Percentiles rank a stretch among this genome's conserved stretches.
Evolutionary conservation across 2,888 invertebrate species (phyloP).

Genomic region (Dioctria linearis): DNA sequence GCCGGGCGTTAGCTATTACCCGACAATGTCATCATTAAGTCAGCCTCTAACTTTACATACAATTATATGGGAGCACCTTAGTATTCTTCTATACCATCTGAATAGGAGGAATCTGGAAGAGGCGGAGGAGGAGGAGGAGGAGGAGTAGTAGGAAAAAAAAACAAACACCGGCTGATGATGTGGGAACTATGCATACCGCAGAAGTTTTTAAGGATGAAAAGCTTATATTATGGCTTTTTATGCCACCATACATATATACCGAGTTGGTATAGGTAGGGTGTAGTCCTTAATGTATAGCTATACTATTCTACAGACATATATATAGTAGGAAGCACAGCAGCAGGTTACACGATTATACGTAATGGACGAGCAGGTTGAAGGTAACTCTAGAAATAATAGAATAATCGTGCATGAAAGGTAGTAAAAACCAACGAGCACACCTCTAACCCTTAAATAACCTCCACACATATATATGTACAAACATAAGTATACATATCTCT

Average conservation of each 20-base stretch:
- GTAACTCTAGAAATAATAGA: slow-evolving; percentile 4
- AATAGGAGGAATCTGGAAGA: no score
- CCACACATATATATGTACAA: neutral
- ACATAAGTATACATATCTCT: no score
- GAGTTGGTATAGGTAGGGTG: no score
- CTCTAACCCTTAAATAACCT: neutral
- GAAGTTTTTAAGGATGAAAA: slow-evolving; percentile 19
- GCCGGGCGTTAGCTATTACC: slow-evolving; percentile 11
- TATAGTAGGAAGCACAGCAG: slow-evolving; percentile 8
- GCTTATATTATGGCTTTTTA: slow-evolving; percentile 35
- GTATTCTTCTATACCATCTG: neutral
- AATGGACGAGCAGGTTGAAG: slow-evolving; percentile 24
- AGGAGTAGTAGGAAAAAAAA: neutral
- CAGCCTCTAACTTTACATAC: neutral
- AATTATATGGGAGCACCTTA: neutral
- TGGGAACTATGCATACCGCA: slow-evolving; percentile 6
- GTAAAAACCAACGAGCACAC: neutral
- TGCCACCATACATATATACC: neutral
- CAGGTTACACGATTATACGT: slow-evolving; percentile 7
- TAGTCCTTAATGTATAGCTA: no score
- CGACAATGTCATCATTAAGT: slow-evolving; percentile 16
- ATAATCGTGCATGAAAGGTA: neutral
- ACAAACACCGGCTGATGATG: neutral
- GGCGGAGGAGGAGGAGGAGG: no score
- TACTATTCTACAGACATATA: no score